A percentile compares a stretch with the other conserved stretches of the same genome.
Conservation (phyloP, 2,797 vertebrate genomes). For the Meda fulgida region DNA sequence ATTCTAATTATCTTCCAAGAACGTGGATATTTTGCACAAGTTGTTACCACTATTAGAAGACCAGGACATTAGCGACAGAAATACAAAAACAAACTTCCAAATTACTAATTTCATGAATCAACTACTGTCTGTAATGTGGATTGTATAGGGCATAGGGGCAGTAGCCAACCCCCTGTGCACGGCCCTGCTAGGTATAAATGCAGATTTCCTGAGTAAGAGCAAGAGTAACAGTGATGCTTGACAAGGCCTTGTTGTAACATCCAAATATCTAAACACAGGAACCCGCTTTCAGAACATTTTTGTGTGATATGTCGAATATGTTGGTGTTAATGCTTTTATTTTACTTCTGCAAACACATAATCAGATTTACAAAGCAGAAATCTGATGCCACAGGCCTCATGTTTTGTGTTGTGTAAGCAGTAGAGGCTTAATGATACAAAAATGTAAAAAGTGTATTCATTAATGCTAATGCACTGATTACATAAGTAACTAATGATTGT, state of each 20-base stretch:
- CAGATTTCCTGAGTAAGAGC: no score
- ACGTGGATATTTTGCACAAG: no score
- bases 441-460: neutral
- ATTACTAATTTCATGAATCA: no score
- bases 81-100: no score
- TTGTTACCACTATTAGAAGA: no score
- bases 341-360: conserved; percentile 46
- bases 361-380: conserved; percentile 59
- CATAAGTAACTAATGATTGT: neutral
- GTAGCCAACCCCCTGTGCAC: no score
- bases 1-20: no score
- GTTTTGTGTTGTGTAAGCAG: neutral
- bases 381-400: neutral
- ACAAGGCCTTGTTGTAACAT: neutral
- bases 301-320: conserved; percentile 59
- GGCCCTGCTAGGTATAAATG: no score
- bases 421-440: conserved; percentile 5
- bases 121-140: no score
- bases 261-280: neutral
- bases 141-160: no score
- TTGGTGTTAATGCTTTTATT: neutral
- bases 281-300: conserved; percentile 41
- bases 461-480: neutral
- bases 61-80: no score
- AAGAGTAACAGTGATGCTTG: neutral